Conservation (phyloP, 2,888 invertebrate species). For the Coleophora deauratella region DNA sequence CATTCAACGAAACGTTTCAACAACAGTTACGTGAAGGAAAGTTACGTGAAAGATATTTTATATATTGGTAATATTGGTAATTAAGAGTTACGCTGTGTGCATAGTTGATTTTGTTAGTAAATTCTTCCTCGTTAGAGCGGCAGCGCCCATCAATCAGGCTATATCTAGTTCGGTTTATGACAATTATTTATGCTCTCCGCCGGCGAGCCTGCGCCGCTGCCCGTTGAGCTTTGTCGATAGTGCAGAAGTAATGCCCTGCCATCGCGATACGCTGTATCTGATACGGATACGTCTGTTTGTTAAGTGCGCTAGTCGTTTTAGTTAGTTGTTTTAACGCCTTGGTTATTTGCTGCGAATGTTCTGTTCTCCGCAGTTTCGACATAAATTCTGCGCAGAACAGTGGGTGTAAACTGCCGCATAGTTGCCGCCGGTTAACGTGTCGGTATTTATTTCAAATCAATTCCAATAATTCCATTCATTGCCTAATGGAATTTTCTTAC, state of each 20-base stretch:
- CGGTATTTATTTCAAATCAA: constrained; percentile 55
- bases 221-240: constrained; percentile 73
- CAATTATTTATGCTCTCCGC: constrained; percentile 70
- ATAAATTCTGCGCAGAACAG: constrained; percentile 69
- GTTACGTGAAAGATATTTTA: constrained; percentile 1
- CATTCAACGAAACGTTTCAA: not conserved
- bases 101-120: constrained; percentile 25
- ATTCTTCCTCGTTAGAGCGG: constrained; percentile 53
- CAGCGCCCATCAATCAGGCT: constrained; percentile 58
- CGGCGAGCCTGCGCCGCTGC: constrained; percentile 69
- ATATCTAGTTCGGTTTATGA: constrained; percentile 71
- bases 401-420: constrained; percentile 65
- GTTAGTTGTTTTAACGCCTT: constrained; percentile 71
- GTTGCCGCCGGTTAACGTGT: constrained; percentile 48
- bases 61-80: constrained; percentile 5
- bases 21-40: constrained; percentile 22
- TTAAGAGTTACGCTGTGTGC: constrained; percentile 10
- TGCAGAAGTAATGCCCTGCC: constrained; percentile 67
- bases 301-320: constrained; percentile 68
- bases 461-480: constrained; percentile 49
- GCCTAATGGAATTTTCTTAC: not conserved
- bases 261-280: constrained; percentile 68
- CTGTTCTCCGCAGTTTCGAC: constrained; percentile 64
- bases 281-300: constrained; percentile 73
- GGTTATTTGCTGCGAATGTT: constrained; percentile 68